Percentiles rank a stretch among this genome's conserved stretches.
Evolutionary conservation across 64 coral and sea anemone species (phyloP).

Genomic region (Trachythela sp.): DNA sequence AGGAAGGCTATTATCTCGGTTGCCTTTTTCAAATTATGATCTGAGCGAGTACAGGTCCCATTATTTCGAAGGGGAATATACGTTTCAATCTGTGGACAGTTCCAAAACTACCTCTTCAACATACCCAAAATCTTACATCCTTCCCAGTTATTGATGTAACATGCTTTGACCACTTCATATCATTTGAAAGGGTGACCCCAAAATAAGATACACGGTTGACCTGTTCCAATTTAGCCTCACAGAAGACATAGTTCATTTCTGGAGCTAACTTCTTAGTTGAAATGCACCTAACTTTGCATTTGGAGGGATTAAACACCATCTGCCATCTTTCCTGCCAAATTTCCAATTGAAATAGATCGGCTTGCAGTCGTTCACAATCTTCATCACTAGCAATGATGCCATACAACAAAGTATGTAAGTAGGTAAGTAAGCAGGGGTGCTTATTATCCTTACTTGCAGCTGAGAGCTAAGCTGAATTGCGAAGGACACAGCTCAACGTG

Average conservation of each 20-base stretch:
- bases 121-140: conserved; percentile 21
- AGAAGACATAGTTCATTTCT: conserved; percentile 35
- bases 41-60: too few species aligned
- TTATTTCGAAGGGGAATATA: too few species aligned
- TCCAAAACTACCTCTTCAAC: conserved; percentile 34
- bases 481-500: too few species aligned
- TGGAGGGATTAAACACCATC: conserved; percentile 36
- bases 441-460: too few species aligned
- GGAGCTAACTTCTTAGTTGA: conserved; percentile 35
- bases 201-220: conserved; percentile 36
- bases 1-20: too few species aligned
- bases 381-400: conserved; percentile 26
- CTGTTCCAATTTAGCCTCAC: conserved; percentile 34
- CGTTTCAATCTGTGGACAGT: too few species aligned
- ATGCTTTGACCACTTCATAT: conserved; percentile 56
- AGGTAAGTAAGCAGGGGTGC: too few species aligned
- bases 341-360: conserved; percentile 25
- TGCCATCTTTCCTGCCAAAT: conserved; percentile 26
- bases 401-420: conserved; percentile 34
- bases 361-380: conserved; percentile 35
- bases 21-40: too few species aligned
- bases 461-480: too few species aligned
- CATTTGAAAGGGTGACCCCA: not conserved
- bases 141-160: conserved; percentile 14
- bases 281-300: conserved; percentile 55